phyloP scores from a whole-genome alignment of 2,797 vertebrate genomes.

The Mareca strepera region DNA sequence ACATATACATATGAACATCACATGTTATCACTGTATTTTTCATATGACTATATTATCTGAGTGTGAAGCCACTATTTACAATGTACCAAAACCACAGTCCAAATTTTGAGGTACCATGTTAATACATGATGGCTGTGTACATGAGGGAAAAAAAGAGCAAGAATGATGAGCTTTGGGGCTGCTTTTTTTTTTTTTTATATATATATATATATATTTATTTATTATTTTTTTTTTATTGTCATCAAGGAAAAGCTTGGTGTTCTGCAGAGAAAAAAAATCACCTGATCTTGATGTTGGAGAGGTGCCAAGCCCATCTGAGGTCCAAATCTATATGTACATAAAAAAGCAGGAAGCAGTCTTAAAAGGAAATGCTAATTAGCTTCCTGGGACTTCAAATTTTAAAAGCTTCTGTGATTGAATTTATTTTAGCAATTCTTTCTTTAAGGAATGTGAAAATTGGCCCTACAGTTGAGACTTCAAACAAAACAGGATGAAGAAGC shows the following conservation, averaged over 20 bases:
- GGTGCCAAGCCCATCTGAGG: slow-evolving; percentile 67
- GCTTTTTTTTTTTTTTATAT: neutral
- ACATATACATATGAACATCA: neutral
- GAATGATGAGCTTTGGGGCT: accelerated
- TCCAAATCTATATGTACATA: slow-evolving; percentile 70
- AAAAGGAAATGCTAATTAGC: slow-evolving; percentile 77
- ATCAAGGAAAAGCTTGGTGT: neutral
- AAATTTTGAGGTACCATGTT: neutral
- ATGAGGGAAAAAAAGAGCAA: neutral
- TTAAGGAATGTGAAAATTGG: slow-evolving; percentile 71
- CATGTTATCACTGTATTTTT: neutral
- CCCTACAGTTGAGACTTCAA: slow-evolving; percentile 69
- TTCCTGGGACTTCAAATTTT: slow-evolving; percentile 80
- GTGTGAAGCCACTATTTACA: neutral
- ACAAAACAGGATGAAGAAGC: slow-evolving; percentile 57
- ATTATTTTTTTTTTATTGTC: neutral
- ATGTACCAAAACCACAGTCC: neutral
- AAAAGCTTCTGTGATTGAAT: slow-evolving; percentile 78
- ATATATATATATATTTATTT: too few species aligned
- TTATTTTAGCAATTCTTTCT: slow-evolving; percentile 74
- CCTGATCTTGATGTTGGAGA: slow-evolving; percentile 66
- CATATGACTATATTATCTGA: neutral
- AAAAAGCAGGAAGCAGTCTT: slow-evolving; percentile 79
- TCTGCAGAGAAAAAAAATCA: slow-evolving; percentile 39
- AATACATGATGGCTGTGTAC: neutral